A percentile compares a stretch with the other conserved stretches of the same genome.
These are phyloP conservation scores for Athrips mouffetella DNA, from an alignment of 2,888 invertebrate genomes.

Conservation along the genomic window DNA sequence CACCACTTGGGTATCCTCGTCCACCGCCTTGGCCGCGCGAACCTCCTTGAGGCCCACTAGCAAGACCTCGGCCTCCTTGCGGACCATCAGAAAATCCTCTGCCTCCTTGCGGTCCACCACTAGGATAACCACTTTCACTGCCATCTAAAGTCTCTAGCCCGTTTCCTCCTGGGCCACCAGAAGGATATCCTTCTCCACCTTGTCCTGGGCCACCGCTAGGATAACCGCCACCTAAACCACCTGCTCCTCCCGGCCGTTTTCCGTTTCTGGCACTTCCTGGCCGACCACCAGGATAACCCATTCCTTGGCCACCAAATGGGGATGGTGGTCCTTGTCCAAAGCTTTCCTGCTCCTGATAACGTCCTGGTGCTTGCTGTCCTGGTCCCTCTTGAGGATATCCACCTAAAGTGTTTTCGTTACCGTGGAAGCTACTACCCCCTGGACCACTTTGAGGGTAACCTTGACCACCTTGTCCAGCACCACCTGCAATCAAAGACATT, in stretches of 20 bases:
- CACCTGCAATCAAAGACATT: slow-evolving; percentile 15
- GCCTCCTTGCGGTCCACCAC: slow-evolving; percentile 34
- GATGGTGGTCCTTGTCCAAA: slow-evolving; percentile 28
- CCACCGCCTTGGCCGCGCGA: slow-evolving; percentile 23
- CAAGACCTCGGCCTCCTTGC: slow-evolving; percentile 16
- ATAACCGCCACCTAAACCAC: slow-evolving; percentile 13
- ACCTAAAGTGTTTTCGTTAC: slow-evolving; percentile 31
- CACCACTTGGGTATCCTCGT: slow-evolving; percentile 13
- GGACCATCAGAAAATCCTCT: slow-evolving; percentile 14
- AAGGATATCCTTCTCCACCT: slow-evolving; percentile 41
- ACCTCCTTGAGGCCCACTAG: slow-evolving; percentile 16
- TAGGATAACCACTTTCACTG: slow-evolving; percentile 35
- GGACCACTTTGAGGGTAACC: slow-evolving; percentile 39
- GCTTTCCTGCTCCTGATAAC: slow-evolving; percentile 32
- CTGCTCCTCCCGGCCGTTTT: not conserved
- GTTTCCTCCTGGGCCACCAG: slow-evolving; percentile 31
- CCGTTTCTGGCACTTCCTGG: slow-evolving; percentile 32
- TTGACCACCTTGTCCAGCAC: slow-evolving; percentile 35
- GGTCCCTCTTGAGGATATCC: slow-evolving; percentile 31
- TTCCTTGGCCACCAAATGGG: slow-evolving; percentile 26
- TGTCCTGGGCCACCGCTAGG: no score
- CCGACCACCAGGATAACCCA: slow-evolving; percentile 40
- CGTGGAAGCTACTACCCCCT: slow-evolving; percentile 33
- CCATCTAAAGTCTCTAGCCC: slow-evolving; percentile 22
- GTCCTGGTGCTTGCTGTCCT: slow-evolving; percentile 19